Percentiles rank a stretch among this genome's conserved stretches.
phyloP scores from a whole-genome alignment of 2,113 vertebrate species.

The Pontoporia blainvillei region DNA sequence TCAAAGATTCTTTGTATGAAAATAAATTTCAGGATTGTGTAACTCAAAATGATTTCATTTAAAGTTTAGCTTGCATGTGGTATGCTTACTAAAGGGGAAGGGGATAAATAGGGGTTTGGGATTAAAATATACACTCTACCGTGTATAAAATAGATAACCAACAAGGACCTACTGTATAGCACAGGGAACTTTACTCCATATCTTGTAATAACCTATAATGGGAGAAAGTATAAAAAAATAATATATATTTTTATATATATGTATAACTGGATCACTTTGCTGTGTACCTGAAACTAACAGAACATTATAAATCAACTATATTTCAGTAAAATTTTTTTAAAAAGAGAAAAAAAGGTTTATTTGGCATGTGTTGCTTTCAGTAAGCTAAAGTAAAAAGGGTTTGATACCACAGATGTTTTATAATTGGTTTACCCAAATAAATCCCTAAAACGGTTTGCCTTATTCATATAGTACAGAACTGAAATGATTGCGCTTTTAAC shows the following conservation, averaged over 20 bases:
- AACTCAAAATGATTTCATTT: conserved; percentile 24
- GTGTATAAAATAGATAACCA: neutral
- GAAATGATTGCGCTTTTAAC: conserved; percentile 7
- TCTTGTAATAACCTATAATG: neutral
- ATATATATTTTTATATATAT: neutral
- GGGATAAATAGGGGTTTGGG: neutral
- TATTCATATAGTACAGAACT: neutral
- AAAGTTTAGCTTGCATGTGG: neutral
- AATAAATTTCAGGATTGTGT: neutral
- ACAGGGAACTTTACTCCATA: neutral
- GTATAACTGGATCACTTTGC: neutral
- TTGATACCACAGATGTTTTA: neutral
- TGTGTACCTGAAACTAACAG: neutral
- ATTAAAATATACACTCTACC: neutral
- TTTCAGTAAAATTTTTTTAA: neutral
- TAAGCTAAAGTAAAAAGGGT: neutral
- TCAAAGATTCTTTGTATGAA: neutral
- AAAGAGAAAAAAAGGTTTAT: neutral
- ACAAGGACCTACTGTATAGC: neutral
- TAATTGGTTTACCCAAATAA: neutral
- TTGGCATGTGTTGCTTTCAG: neutral
- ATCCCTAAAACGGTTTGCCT: neutral
- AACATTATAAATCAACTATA: neutral
- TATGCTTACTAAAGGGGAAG: neutral
- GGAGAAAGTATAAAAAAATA: neutral